phyloP scores from a whole-genome alignment of 2,113 vertebrate genomes.

The Mixornis gularis region DNA sequence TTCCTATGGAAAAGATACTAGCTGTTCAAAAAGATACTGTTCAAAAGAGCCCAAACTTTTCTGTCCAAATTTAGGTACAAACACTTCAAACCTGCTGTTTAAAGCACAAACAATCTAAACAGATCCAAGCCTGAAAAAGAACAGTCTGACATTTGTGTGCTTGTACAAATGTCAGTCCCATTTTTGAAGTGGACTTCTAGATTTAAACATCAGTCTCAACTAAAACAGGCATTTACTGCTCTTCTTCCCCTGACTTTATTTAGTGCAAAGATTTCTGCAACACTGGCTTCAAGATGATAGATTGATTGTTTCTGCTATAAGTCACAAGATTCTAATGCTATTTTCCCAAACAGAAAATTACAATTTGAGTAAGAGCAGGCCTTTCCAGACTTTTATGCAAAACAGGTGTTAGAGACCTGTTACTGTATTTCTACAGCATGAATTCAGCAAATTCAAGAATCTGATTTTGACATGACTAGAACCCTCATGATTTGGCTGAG shows the following conservation, averaged over 20 bases:
- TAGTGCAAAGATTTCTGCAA: neutral
- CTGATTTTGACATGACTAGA: neutral
- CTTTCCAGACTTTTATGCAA: slow-evolving; percentile 38
- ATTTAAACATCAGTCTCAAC: neutral
- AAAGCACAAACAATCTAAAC: neutral
- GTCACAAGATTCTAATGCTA: neutral
- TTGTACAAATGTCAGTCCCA: neutral
- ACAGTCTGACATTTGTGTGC: neutral
- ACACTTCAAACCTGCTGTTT: neutral
- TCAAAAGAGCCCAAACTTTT: neutral
- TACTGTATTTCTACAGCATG: neutral
- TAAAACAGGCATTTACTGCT: neutral
- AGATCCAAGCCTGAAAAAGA: neutral
- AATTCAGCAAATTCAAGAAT: slow-evolving; percentile 14
- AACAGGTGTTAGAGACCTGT: slow-evolving; percentile 42
- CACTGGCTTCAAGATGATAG: neutral
- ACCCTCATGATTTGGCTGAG: slow-evolving; percentile 11
- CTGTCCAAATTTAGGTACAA: neutral
- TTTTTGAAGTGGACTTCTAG: neutral
- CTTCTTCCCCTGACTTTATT: neutral
- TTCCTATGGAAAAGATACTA: neutral
- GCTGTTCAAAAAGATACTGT: too few relatives aligned
- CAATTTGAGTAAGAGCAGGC: neutral
- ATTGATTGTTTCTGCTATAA: neutral
- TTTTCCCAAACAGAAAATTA: slow-evolving; percentile 10